Evolutionary conservation across 2,888 invertebrate species (phyloP).

Genomic region (Sinohyriopsis cumingii): DNA sequence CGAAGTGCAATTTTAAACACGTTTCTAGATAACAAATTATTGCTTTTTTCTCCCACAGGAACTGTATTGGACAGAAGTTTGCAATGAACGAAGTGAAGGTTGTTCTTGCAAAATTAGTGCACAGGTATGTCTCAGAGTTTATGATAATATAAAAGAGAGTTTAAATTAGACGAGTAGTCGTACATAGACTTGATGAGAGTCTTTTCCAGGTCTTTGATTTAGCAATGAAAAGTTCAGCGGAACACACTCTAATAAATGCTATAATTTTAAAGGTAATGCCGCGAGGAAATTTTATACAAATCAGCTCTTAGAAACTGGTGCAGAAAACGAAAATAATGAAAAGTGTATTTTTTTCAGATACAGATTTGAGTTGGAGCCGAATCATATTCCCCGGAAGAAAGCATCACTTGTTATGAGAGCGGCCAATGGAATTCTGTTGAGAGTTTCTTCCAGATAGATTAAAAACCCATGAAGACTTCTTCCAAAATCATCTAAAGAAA

Average conservation of each 20-base stretch:
- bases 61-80: constrained; percentile 44
- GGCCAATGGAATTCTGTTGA: constrained; percentile 4
- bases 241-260: no score
- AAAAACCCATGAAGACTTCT: no score
- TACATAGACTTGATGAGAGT: constrained; percentile 7
- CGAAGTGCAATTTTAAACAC: no score
- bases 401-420: constrained; percentile 12
- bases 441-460: no score
- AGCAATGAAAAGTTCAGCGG: no score
- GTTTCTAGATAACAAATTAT: no score
- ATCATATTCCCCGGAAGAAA: constrained; percentile 3
- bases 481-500: no score
- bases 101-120: constrained; percentile 29
- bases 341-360: constrained; percentile 7
- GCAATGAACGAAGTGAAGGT: constrained; percentile 43
- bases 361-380: constrained; percentile 11
- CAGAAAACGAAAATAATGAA: neutral
- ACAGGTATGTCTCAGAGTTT: constrained; percentile 19
- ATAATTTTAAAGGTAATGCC: no score
- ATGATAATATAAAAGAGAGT: neutral
- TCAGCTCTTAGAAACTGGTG: no score
- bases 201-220: no score
- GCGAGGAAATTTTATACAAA: no score
- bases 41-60: constrained; percentile 14
- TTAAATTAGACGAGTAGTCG: neutral